These are phyloP conservation scores for Misgurnus mizolepis DNA, from an alignment of 2,113 vertebrate genomes.

Conservation along the genomic window DNA sequence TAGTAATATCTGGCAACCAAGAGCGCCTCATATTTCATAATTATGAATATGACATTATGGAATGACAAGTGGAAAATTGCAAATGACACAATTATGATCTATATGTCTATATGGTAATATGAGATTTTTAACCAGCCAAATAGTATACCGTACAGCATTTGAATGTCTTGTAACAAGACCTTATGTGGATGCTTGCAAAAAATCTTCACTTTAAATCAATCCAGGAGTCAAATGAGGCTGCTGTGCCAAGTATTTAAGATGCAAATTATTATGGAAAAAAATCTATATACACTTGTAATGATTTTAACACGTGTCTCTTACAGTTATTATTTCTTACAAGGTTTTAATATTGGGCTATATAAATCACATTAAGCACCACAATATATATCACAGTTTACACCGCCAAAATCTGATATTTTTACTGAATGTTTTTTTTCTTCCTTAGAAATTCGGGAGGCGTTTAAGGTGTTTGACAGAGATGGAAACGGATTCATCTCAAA, in stretches of 20 bases:
- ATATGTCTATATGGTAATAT: slow-evolving; percentile 57
- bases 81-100: slow-evolving; percentile 52
- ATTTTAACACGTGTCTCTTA: slow-evolving; percentile 26
- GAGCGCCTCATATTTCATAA: slow-evolving; percentile 56
- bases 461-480: slow-evolving; percentile 88
- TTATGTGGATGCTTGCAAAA: not conserved
- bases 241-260: not conserved
- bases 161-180: slow-evolving; percentile 23
- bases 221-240: not conserved
- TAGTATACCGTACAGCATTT: not conserved
- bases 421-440: not conserved
- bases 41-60: slow-evolving; percentile 55
- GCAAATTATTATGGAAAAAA: not conserved
- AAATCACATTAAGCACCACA: too few relatives aligned
- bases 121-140: slow-evolving; percentile 38
- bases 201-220: slow-evolving; percentile 9
- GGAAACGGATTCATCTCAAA: slow-evolving; percentile 90
- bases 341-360: not conserved
- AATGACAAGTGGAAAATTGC: slow-evolving; percentile 52
- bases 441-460: slow-evolving; percentile 85
- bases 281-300: slow-evolving; percentile 11
- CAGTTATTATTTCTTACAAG: not conserved
- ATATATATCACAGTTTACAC: too few relatives aligned
- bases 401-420: too few relatives aligned
- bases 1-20: slow-evolving; percentile 47